Percentiles rank a stretch among this genome's conserved stretches.
These are phyloP conservation scores for Apantesis nais DNA, from an alignment of 2,888 invertebrate species.

Conservation along the genomic window DNA sequence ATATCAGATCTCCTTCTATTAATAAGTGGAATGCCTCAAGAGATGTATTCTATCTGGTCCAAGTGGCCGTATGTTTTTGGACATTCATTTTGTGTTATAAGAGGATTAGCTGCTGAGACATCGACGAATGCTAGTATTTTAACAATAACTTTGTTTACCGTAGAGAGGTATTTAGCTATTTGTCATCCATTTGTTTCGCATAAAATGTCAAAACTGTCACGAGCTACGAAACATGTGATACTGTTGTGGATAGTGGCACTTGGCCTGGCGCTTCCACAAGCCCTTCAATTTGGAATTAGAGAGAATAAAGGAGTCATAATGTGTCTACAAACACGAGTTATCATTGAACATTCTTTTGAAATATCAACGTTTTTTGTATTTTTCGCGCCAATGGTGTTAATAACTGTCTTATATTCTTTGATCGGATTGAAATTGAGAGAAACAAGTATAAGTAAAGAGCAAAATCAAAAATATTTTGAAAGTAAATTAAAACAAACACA, in stretches of 20 bases:
- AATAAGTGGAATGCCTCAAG: constrained; percentile 92
- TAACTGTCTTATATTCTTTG: constrained; percentile 89
- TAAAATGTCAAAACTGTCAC: constrained; percentile 94
- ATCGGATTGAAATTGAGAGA: constrained; percentile 87
- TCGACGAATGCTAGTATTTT: constrained; percentile 91
- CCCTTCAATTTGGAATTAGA: constrained; percentile 75
- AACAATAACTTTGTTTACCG: constrained; percentile 93
- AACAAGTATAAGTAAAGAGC: constrained; percentile 69
- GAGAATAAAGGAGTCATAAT: constrained; percentile 70
- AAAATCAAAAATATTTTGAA: constrained; percentile 56
- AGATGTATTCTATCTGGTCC: constrained; percentile 92
- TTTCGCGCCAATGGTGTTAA: constrained; percentile 90
- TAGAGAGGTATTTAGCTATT: constrained; percentile 89
- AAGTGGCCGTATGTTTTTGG: constrained; percentile 93
- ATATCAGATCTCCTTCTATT: constrained; percentile 92
- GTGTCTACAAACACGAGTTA: constrained; percentile 80
- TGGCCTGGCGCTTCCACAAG: constrained; percentile 90
- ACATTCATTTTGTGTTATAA: constrained; percentile 90
- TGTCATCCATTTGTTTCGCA: constrained; percentile 89
- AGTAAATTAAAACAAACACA: constrained; percentile 54
- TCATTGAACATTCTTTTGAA: constrained; percentile 88
- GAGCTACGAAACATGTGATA: constrained; percentile 93
- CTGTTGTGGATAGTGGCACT: constrained; percentile 93
- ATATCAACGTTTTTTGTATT: constrained; percentile 91
- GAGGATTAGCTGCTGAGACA: constrained; percentile 92